A percentile compares a stretch with the other conserved stretches of the same genome.
phyloP scores from a whole-genome alignment of 2,888 invertebrate genomes.

The Drosophila ezoana region DNA sequence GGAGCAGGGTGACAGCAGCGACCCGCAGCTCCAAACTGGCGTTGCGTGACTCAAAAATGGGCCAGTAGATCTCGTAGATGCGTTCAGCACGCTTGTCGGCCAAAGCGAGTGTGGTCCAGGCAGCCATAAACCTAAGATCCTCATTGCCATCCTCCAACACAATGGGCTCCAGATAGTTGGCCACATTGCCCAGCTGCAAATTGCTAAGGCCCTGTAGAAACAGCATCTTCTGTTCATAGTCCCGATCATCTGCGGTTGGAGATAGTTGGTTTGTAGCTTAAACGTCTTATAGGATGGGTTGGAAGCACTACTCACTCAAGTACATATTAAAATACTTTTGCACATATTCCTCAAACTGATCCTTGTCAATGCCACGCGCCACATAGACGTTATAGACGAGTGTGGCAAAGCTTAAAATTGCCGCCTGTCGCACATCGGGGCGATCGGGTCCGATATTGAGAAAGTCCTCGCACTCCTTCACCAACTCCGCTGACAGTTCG shows the following conservation, averaged over 20 bases:
- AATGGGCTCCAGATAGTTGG: slow-evolving; percentile 86
- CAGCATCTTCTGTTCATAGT: slow-evolving; percentile 89
- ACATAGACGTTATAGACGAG: slow-evolving; percentile 88
- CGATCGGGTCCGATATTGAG: slow-evolving; percentile 84
- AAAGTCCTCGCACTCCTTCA: slow-evolving; percentile 87
- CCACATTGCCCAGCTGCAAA: slow-evolving; percentile 87
- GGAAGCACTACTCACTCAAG: slow-evolving; percentile 86
- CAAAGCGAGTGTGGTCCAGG: slow-evolving; percentile 87
- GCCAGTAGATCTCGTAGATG: slow-evolving; percentile 88
- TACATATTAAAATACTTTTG: slow-evolving; percentile 90
- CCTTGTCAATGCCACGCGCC: slow-evolving; percentile 86
- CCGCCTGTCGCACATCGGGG: slow-evolving; percentile 88
- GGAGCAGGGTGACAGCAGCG: slow-evolving; percentile 88
- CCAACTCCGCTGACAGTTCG: slow-evolving; percentile 86
- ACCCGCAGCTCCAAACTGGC: slow-evolving; percentile 89
- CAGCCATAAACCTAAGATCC: slow-evolving; percentile 88
- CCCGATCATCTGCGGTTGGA: slow-evolving; percentile 86
- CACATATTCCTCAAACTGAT: slow-evolving; percentile 89
- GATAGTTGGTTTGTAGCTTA: not conserved
- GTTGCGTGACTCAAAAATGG: slow-evolving; percentile 88
- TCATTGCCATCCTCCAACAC: slow-evolving; percentile 86
- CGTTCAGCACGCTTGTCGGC: slow-evolving; percentile 86
- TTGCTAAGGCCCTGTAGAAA: slow-evolving; percentile 91
- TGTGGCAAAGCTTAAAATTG: slow-evolving; percentile 89
- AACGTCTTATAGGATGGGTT: not conserved